Conservation (phyloP, 2,113 vertebrate genomes). For the Urocolius indicus region DNA sequence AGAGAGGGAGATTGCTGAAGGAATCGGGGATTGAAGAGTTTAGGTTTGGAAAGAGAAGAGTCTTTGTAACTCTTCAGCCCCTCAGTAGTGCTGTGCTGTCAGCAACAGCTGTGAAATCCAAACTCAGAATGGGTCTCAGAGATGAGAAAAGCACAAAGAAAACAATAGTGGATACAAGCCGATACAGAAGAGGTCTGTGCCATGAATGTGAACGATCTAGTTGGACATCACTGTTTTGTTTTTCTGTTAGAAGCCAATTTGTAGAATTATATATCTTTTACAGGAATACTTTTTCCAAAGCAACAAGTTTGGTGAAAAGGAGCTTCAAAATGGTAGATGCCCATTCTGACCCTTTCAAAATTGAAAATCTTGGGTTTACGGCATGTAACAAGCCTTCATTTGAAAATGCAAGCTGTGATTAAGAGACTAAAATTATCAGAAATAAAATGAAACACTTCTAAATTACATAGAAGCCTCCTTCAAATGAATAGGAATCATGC, state of each 20-base stretch:
- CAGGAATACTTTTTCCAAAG: not conserved
- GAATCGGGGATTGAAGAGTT: not conserved
- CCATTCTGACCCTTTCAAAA: constrained; percentile 19
- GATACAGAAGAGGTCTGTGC: not conserved
- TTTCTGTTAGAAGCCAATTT: not conserved
- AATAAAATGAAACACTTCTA: constrained; percentile 37
- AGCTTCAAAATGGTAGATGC: not conserved
- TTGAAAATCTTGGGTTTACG: constrained; percentile 33
- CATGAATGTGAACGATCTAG: not conserved
- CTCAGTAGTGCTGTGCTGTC: not conserved
- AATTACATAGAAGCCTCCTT: constrained; percentile 36
- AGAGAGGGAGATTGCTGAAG: not conserved
- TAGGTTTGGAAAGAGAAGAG: not conserved
- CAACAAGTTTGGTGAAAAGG: not conserved
- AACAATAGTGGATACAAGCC: not conserved
- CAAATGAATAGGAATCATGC: constrained; percentile 9
- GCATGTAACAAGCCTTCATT: not conserved
- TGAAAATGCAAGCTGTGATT: constrained; percentile 18
- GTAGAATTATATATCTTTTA: not conserved
- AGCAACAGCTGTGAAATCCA: not conserved
- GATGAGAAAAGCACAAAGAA: not conserved
- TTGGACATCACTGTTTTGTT: not conserved
- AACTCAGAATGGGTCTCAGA: not conserved
- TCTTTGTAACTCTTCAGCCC: not conserved
- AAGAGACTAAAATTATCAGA: constrained; percentile 15